Evolutionary conservation across 2,797 vertebrate species (phyloP).

Genomic region (Enteromius viviparus): DNA sequence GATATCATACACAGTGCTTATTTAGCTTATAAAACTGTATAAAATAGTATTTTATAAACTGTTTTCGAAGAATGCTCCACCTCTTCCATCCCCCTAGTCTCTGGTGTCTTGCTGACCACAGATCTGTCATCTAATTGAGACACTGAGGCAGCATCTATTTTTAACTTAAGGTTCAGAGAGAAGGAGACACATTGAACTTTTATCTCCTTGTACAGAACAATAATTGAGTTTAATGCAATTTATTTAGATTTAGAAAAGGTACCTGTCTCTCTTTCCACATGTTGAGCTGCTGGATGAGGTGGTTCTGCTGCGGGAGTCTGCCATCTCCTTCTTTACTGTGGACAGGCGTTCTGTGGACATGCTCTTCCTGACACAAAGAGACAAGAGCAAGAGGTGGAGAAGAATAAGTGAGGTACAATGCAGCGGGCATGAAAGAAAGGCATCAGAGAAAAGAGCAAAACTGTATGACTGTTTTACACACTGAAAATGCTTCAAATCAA

Average conservation of each 20-base stretch:
- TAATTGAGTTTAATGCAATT: background rate
- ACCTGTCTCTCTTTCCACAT: slow-evolving; percentile 77
- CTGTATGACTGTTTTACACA: background rate
- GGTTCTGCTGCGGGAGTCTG: slow-evolving; percentile 83
- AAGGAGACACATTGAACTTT: background rate
- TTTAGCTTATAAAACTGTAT: background rate
- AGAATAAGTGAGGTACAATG: background rate
- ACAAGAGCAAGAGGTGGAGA: slow-evolving; percentile 16
- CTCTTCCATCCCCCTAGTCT: too few relatives aligned
- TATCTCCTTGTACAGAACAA: background rate
- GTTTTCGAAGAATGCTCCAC: background rate
- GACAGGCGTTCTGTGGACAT: slow-evolving; percentile 89
- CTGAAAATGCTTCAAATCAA: background rate
- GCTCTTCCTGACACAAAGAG: slow-evolving; percentile 75
- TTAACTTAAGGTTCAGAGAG: background rate
- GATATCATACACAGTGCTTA: background rate
- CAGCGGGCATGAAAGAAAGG: slow-evolving; percentile 12
- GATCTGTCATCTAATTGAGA: slow-evolving; percentile 14
- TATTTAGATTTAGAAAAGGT: background rate
- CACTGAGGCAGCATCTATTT: slow-evolving; percentile 4
- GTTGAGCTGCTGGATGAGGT: slow-evolving; percentile 86
- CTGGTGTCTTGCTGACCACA: too few relatives aligned
- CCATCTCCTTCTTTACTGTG: slow-evolving; percentile 78
- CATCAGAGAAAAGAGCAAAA: background rate
- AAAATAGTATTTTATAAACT: background rate